Base-by-base conservation (phyloP, 1,140 invertebrate species). In the Diuraphis noxia region DNA sequence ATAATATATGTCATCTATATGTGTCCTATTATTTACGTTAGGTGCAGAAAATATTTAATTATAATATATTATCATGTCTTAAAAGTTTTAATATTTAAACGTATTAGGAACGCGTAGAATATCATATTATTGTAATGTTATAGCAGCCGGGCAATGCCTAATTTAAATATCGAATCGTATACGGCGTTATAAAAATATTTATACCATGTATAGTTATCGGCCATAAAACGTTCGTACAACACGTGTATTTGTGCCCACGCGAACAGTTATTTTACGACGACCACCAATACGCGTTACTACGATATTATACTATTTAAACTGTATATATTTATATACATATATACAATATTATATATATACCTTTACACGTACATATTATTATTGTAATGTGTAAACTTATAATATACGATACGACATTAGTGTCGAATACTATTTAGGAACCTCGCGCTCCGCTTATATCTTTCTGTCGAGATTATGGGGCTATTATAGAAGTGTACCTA, bases 131-230 rank as follows among this genome's bases (percentile, higher is more conserved):
- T 72, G 34, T 63, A 17, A 63, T 63, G n/a, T 63, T n/a, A 63
- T 17, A 63, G 56, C 56, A 72, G 56, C 56, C 56, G 13, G 30
- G 13, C 13, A n/a, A 10, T 72, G 56, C 56, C 30, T 72, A n/a
- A 72, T 72, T 72, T 72, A 72, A n/a, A 72, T 72, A 72, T 72
- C 56, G 56, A 72, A n/a, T 72, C 56, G 56, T 72, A 49, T 49
- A 21, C 46, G 21, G 46, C 21, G 21, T 49, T 49, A 49, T 49
- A 72, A 72, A 72, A 72, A 72, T 72, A n/a, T n/a, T 72, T 72
- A n/a, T 72, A 72, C 56, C 56, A n/a, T 72, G n/a, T 72, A 72
- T 72, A 72, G 56, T n/a, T 72, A 72, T n/a, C 56, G 56, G 56
- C 13, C 56, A 72, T 72, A 72, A 72, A 72, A 72, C 13, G 56